phyloP scores from a whole-genome alignment of 2,797 vertebrate genomes.

The Tragopan temminckii region DNA sequence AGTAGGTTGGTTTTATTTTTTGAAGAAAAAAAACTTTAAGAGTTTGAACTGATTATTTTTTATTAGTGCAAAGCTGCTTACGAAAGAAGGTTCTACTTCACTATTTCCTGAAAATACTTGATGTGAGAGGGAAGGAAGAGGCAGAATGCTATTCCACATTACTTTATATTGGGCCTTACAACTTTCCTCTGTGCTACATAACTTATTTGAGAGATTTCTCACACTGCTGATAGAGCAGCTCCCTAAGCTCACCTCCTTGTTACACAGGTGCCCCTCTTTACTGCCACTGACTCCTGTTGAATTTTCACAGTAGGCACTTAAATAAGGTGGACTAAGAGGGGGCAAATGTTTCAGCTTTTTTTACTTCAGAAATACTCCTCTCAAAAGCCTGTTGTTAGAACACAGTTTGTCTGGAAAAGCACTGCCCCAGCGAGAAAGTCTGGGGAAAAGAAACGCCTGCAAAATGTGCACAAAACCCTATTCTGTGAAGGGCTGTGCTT shows the following conservation, averaged over 20 bases:
- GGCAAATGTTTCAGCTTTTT: not conserved
- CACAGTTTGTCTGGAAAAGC: not conserved
- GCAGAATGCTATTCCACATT: conserved; percentile 44
- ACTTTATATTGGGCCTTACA: conserved; percentile 48
- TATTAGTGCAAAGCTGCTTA: conserved; percentile 79
- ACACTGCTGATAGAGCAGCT: not conserved
- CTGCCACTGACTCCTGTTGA: not conserved
- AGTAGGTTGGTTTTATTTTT: too few species aligned
- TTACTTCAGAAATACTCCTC: not conserved
- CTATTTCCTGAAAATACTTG: conserved; percentile 84
- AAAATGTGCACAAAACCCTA: not conserved
- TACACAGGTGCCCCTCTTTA: not conserved
- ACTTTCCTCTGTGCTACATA: not conserved
- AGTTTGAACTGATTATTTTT: conserved; percentile 42
- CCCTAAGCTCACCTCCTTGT: not conserved
- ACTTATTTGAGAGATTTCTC: conserved; percentile 12
- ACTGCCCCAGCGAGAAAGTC: not conserved
- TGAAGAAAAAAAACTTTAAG: conserved; percentile 22
- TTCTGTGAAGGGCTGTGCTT: not conserved
- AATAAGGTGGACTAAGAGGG: not conserved
- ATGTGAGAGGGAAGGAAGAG: conserved; percentile 58
- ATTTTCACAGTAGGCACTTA: not conserved
- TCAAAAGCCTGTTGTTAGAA: not conserved
- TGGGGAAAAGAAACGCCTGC: not conserved
- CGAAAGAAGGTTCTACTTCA: conserved; percentile 67